These are phyloP conservation scores for Peromyscus polionotus DNA, from an alignment of 2,113 vertebrate genomes.

Conservation along the genomic window DNA sequence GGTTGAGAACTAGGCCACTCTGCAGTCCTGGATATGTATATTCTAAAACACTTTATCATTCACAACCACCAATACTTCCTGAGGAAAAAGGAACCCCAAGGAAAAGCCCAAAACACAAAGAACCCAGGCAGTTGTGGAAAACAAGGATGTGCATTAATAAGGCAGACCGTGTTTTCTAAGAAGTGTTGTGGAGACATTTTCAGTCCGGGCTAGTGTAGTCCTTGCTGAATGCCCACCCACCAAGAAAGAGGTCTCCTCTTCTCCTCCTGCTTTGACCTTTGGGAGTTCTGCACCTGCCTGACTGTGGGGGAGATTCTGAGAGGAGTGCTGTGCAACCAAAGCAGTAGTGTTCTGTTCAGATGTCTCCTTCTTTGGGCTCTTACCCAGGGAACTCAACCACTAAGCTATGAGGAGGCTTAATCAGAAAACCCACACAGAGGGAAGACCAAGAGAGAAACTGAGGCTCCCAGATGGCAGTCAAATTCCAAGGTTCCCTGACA, in stretches of 20 bases:
- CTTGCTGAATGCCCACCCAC: neutral
- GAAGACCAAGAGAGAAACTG: neutral
- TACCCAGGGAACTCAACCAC: neutral
- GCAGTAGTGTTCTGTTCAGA: neutral
- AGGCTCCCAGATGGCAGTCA: neutral
- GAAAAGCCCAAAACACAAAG: neutral
- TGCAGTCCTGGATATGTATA: neutral
- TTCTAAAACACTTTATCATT: neutral
- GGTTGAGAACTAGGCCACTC: neutral
- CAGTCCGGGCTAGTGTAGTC: neutral
- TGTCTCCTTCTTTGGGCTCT: neutral
- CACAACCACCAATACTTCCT: neutral
- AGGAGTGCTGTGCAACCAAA: neutral
- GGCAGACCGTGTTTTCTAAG: neutral
- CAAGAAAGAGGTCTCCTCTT: neutral
- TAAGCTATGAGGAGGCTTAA: neutral
- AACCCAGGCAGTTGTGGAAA: neutral
- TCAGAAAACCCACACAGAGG: neutral
- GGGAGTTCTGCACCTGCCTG: neutral
- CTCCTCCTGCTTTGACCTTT: neutral
- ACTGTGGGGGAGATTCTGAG: neutral
- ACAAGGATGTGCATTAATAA: neutral
- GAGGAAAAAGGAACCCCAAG: neutral
- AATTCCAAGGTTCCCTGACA: neutral
- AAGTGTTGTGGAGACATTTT: neutral